Percentiles rank a stretch among this genome's conserved stretches.
Conservation (phyloP, 2,888 invertebrate species). For the Patella caerulea region DNA sequence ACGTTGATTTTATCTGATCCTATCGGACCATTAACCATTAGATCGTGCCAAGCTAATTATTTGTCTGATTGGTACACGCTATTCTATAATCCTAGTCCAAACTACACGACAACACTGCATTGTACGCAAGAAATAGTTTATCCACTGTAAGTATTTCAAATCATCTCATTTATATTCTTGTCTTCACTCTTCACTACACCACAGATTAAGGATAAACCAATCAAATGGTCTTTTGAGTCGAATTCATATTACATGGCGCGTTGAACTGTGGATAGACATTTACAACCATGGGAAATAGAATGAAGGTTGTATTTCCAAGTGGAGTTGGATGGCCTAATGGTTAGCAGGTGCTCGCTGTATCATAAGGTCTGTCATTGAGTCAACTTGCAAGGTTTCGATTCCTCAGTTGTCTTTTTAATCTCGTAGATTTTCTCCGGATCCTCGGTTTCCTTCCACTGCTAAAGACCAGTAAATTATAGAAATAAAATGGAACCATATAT, state of each 20-base stretch:
- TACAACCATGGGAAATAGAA: neutral
- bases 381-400: no score
- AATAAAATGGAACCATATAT: no score
- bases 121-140: slow-evolving; percentile 99
- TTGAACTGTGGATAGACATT: neutral
- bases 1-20: slow-evolving; percentile 89
- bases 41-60: slow-evolving; percentile 84
- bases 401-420: no score
- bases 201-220: no score
- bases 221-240: no score
- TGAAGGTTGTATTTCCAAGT: neutral
- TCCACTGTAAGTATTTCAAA: slow-evolving; percentile 81
- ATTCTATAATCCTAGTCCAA: slow-evolving; percentile 92
- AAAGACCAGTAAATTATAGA: no score
- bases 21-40: slow-evolving; percentile 81
- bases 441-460: no score
- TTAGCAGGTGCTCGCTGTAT: no score
- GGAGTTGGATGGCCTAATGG: no score
- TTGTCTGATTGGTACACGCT: slow-evolving; percentile 98
- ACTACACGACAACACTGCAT: slow-evolving; percentile 88
- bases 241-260: neutral
- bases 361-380: no score
- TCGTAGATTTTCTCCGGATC: no score
- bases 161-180: neutral
- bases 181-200: no score